Percentiles rank a stretch among this genome's conserved stretches.
phyloP scores from a whole-genome alignment of 2,113 vertebrate genomes.

The Myotis davidii region DNA sequence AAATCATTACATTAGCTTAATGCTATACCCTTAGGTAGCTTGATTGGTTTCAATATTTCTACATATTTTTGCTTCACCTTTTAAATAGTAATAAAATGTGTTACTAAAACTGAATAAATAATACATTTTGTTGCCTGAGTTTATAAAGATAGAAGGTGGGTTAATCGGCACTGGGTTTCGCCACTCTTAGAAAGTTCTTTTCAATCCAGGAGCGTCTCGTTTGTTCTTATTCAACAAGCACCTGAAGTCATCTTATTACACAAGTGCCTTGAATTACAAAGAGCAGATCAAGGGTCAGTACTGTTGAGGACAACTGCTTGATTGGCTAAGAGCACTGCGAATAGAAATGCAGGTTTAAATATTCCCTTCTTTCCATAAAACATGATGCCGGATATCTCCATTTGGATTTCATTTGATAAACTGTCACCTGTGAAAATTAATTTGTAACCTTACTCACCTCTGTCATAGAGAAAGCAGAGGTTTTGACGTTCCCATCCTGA shows the following conservation, averaged over 20 bases:
- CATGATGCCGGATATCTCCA: neutral
- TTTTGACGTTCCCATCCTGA: conserved; percentile 70
- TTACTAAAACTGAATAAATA: neutral
- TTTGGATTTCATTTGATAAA: conserved; percentile 63
- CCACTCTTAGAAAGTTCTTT: neutral
- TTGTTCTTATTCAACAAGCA: neutral
- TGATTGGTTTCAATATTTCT: neutral
- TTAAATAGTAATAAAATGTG: neutral
- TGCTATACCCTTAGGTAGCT: neutral
- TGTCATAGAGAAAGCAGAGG: conserved; percentile 70
- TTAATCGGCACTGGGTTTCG: neutral
- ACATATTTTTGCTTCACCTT: neutral
- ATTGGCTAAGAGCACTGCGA: neutral
- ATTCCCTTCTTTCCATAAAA: neutral
- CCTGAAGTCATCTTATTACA: neutral
- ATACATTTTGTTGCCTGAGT: neutral
- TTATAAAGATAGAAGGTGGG: conserved; percentile 14
- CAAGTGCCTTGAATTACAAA: neutral
- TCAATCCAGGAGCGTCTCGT: neutral
- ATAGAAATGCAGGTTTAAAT: neutral
- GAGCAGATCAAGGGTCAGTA: neutral
- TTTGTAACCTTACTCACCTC: conserved; percentile 60
- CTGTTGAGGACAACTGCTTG: conserved; percentile 4
- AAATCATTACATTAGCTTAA: neutral
- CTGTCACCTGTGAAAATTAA: conserved; percentile 70